Evolutionary conservation across 2,797 vertebrate genomes (phyloP).

Genomic region (Coreius guichenoti): DNA sequence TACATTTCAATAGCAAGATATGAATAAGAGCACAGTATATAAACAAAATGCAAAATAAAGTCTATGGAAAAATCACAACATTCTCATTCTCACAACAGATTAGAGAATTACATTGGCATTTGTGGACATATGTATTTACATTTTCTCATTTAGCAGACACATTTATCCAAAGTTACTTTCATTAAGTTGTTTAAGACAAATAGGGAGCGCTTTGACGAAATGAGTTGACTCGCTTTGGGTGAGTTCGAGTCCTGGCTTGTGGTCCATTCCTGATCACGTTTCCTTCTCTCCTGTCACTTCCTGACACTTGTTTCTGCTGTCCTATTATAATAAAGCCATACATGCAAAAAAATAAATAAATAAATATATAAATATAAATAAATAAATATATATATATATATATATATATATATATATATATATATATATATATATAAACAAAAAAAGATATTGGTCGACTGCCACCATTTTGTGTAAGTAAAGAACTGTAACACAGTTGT

Average conservation of each 20-base stretch:
- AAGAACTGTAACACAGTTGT: background rate
- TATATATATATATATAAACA: too few species aligned
- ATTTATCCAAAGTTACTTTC: background rate
- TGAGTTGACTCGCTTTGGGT: background rate
- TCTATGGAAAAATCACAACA: constrained; percentile 8
- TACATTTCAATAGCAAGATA: background rate
- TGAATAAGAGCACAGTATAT: background rate
- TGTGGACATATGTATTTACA: background rate
- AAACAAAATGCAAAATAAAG: background rate
- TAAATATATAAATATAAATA: too few species aligned
- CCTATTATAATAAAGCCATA: background rate
- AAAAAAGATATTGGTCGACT: background rate
- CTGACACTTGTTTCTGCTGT: background rate
- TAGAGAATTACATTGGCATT: background rate
- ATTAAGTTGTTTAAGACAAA: background rate
- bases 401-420: too few species aligned
- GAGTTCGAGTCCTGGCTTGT: background rate
- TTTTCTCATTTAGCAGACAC: background rate
- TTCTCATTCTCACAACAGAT: background rate
- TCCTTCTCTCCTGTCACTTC: background rate
- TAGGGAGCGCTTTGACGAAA: background rate
- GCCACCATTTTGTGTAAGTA: background rate
- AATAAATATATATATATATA: too few species aligned
- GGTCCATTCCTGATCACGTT: background rate
- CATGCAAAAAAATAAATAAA: background rate